These are phyloP conservation scores for Drosophila eugracilis DNA, from an alignment of 1,140 invertebrate species.

Conservation along the genomic window DNA sequence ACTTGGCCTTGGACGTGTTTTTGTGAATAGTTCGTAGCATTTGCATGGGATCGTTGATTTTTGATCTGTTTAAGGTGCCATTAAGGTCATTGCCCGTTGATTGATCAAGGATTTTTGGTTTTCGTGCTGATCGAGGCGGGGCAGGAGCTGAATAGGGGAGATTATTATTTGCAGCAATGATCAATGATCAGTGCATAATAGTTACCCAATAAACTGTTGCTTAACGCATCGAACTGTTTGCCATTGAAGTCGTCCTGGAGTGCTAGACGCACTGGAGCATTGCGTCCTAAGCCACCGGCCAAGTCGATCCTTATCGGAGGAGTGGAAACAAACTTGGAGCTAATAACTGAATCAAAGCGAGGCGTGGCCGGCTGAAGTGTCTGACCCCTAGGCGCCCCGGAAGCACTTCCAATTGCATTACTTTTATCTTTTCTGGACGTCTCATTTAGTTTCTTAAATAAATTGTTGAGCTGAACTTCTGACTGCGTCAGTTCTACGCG, in stretches of 20 bases:
- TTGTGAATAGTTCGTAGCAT: conserved; percentile 76
- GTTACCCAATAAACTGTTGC: conserved; percentile 57
- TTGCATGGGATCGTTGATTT: conserved; percentile 69
- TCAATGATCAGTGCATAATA: not conserved
- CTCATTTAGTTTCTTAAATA: conserved; percentile 46
- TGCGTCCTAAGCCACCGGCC: conserved; percentile 13
- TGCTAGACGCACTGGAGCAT: conserved; percentile 54
- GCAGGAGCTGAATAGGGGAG: conserved; percentile 17
- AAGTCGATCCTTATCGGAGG: conserved; percentile 73
- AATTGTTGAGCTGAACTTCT: conserved; percentile 52
- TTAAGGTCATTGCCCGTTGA: conserved; percentile 44
- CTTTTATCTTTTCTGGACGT: conserved; percentile 42
- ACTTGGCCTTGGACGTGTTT: conserved; percentile 31
- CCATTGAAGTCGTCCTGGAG: conserved; percentile 63
- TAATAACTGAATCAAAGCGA: conserved; percentile 11
- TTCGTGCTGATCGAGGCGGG: conserved; percentile 57
- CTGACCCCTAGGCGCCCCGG: not conserved
- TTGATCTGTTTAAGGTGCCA: conserved; percentile 68
- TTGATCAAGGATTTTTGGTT: conserved; percentile 36
- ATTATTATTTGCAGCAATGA: too few relatives aligned
- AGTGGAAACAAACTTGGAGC: conserved; percentile 70
- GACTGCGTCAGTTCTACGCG: conserved; percentile 53
- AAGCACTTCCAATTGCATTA: conserved; percentile 2
- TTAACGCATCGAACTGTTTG: conserved; percentile 54
- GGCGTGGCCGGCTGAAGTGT: conserved; percentile 44